These are phyloP conservation scores for Acrossocheilus wenchowensis DNA, from an alignment of 2,797 vertebrate genomes.

Conservation along the genomic window DNA sequence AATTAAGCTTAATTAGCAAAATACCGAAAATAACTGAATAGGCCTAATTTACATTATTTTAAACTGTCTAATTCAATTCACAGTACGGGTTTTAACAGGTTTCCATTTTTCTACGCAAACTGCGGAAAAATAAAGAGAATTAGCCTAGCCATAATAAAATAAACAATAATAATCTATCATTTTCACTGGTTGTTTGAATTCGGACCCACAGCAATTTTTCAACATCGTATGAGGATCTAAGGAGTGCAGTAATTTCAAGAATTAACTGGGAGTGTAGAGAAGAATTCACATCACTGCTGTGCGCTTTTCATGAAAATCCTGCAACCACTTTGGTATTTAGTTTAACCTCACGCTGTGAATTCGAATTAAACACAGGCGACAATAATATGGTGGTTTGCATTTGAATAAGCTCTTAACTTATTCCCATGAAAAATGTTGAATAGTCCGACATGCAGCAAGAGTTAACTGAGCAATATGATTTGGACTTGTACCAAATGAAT, in stretches of 20 bases:
- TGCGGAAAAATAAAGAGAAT: background rate
- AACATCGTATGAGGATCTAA: slow-evolving; percentile 6
- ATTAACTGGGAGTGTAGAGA: slow-evolving; percentile 37
- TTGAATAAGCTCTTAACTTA: slow-evolving; percentile 57
- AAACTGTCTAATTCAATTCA: background rate
- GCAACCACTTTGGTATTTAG: slow-evolving; percentile 47
- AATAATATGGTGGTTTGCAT: slow-evolving; percentile 60
- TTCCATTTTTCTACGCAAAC: background rate
- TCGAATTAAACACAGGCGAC: slow-evolving; percentile 58
- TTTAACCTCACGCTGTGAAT: slow-evolving; percentile 60
- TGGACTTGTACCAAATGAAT: slow-evolving; percentile 18
- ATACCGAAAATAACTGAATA: background rate
- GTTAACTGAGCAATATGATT: slow-evolving; percentile 55
- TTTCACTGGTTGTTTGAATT: slow-evolving; percentile 10
- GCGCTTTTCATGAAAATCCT: slow-evolving; percentile 51
- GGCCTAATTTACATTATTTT: background rate
- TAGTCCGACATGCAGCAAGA: slow-evolving; percentile 39
- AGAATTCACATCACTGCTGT: slow-evolving; percentile 44
- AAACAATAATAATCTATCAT: background rate
- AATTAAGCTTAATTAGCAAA: background rate
- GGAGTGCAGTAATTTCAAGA: slow-evolving; percentile 43
- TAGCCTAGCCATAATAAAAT: background rate
- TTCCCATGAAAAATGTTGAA: slow-evolving; percentile 58
- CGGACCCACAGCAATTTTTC: slow-evolving; percentile 29
- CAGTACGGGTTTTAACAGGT: background rate